Conservation (phyloP, 2,113 vertebrate genomes). For the Nanger granti region DNA sequence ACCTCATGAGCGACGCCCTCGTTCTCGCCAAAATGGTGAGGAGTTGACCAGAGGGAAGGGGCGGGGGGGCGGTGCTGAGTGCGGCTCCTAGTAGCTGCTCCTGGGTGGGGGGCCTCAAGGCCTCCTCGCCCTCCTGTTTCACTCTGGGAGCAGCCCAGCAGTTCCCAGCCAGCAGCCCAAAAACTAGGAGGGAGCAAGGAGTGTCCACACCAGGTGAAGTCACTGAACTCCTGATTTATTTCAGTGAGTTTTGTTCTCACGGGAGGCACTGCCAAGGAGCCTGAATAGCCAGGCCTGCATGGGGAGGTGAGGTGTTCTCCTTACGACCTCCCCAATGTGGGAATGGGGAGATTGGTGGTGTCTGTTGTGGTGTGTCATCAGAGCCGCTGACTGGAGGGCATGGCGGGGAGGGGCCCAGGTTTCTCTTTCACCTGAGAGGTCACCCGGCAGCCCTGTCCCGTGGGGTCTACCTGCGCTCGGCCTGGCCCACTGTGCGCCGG, state of each 20-base stretch:
- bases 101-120: neutral
- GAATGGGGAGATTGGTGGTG: neutral
- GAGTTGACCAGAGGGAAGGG: neutral
- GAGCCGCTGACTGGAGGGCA: neutral
- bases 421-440: neutral
- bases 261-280: neutral
- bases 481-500: neutral
- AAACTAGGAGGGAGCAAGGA: neutral
- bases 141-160: neutral
- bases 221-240: neutral
- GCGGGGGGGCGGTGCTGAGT: neutral
- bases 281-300: neutral
- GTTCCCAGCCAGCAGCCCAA: neutral
- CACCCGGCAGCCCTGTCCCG: rapidly evolving
- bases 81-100: neutral
- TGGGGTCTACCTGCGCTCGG: neutral
- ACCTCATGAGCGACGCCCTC: slow-evolving; percentile 97
- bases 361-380: neutral
- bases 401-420: neutral
- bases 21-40: slow-evolving; percentile 96
- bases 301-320: neutral
- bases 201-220: neutral
- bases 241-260: slow-evolving; percentile 24
- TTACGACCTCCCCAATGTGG: neutral
- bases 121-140: neutral